Evolutionary conservation across 1,140 invertebrate species (phyloP).

Genomic region (Aphaenogaster rudis): DNA sequence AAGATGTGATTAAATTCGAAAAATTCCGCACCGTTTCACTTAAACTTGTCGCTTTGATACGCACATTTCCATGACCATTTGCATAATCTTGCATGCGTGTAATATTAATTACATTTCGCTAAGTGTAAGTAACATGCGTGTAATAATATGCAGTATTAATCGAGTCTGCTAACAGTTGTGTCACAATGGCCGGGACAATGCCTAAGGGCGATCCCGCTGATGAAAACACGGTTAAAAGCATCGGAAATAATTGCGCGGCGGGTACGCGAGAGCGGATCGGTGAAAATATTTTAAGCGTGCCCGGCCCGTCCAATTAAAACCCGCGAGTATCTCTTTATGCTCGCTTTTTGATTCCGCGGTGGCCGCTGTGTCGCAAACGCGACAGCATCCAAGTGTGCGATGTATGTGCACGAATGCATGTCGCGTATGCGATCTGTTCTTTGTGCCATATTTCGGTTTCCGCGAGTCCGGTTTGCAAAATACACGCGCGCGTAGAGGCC

Average conservation of each 20-base stretch:
- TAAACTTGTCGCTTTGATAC: not conserved
- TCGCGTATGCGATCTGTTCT: not conserved
- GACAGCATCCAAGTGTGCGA: not conserved
- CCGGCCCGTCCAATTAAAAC: constrained; percentile 20
- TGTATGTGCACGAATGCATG: constrained; percentile 35
- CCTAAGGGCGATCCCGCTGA: not conserved
- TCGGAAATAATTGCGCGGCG: constrained; percentile 7
- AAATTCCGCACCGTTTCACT: not conserved
- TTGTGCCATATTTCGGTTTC: constrained; percentile 13
- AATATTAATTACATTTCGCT: not conserved
- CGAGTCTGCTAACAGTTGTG: not conserved
- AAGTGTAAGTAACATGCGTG: not conserved
- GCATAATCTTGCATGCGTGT: not conserved
- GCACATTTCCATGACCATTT: not conserved
- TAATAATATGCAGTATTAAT: not conserved
- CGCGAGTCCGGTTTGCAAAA: not conserved
- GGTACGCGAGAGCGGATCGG: not conserved
- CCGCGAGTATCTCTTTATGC: constrained; percentile 8
- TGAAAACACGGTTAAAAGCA: not conserved
- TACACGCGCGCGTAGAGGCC: not conserved
- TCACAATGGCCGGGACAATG: not conserved
- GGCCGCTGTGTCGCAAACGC: not conserved
- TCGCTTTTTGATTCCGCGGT: constrained; percentile 5
- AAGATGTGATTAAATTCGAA: not conserved
- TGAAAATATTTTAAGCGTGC: constrained; percentile 16